Percentiles rank a stretch among this genome's conserved stretches.
Evolutionary conservation across 2,797 vertebrate genomes (phyloP).

Genomic region (Ceyx erithaca): DNA sequence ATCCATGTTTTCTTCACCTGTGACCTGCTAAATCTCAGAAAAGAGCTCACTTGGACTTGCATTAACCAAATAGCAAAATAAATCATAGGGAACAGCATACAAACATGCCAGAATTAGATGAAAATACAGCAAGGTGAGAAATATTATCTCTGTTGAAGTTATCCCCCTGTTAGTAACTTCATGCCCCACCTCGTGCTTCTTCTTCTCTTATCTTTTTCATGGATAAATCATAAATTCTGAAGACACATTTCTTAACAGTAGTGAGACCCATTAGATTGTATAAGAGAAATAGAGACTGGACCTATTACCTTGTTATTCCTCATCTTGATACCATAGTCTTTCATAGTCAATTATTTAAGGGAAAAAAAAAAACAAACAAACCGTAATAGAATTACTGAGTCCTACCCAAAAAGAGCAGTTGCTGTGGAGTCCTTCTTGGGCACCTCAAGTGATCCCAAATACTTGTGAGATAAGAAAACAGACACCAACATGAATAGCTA

Average conservation of each 20-base stretch:
- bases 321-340: neutral
- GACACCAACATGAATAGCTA: neutral
- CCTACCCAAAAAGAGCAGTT: neutral
- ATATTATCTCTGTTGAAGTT: neutral
- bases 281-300: neutral
- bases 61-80: neutral
- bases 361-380: neutral
- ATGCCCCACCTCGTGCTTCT: neutral
- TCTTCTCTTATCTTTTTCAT: neutral
- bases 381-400: neutral
- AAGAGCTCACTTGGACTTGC: neutral
- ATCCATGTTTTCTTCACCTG: neutral
- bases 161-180: neutral
- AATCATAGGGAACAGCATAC: neutral
- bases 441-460: neutral
- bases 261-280: neutral
- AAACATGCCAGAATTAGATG: neutral
- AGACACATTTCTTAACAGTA: neutral
- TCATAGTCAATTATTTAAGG: neutral
- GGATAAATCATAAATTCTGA: neutral
- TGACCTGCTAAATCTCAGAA: neutral
- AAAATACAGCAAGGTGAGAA: neutral
- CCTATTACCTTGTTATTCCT: neutral
- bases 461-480: fast-evolving
- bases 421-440: neutral